Conservation (phyloP, 1,140 invertebrate genomes). For the Antheraea mylitta region DNA sequence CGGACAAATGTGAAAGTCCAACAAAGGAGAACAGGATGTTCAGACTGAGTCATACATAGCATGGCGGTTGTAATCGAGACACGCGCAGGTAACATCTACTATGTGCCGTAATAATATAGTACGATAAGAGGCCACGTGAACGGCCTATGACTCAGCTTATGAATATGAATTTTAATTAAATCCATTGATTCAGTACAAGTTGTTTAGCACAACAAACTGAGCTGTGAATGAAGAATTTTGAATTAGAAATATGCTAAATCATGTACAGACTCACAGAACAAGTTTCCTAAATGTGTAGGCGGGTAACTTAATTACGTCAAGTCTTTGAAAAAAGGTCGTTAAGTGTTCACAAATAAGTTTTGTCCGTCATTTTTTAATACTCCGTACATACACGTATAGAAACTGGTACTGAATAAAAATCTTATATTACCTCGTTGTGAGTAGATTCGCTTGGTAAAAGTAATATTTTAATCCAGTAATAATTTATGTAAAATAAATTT, state of each 20-base stretch:
- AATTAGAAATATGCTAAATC: neutral
- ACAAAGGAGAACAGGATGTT: slow-evolving; percentile 65
- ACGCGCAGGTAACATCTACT: slow-evolving; percentile 63
- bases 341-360: neutral
- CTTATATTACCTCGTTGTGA: too few species aligned
- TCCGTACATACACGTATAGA: too few species aligned
- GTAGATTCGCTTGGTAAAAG: too few species aligned
- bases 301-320: neutral
- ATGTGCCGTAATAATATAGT: slow-evolving; percentile 41
- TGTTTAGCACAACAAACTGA: slow-evolving; percentile 1
- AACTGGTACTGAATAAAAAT: too few species aligned
- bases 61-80: slow-evolving; percentile 47
- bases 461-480: too few species aligned
- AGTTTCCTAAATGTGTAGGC: slow-evolving; percentile 3
- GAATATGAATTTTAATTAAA: slow-evolving; percentile 17
- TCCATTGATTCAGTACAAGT: slow-evolving; percentile 6
- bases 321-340: neutral
- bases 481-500: too few species aligned
- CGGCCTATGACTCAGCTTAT: slow-evolving; percentile 45
- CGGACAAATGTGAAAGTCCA: slow-evolving; percentile 51
- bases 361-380: neutral
- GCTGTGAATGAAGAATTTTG: neutral
- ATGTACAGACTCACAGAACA: neutral
- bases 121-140: slow-evolving; percentile 67
- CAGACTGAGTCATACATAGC: slow-evolving; percentile 38